Evolutionary conservation across 2,113 vertebrate species (phyloP).

Genomic region (Coryphaenoides rupestris): DNA sequence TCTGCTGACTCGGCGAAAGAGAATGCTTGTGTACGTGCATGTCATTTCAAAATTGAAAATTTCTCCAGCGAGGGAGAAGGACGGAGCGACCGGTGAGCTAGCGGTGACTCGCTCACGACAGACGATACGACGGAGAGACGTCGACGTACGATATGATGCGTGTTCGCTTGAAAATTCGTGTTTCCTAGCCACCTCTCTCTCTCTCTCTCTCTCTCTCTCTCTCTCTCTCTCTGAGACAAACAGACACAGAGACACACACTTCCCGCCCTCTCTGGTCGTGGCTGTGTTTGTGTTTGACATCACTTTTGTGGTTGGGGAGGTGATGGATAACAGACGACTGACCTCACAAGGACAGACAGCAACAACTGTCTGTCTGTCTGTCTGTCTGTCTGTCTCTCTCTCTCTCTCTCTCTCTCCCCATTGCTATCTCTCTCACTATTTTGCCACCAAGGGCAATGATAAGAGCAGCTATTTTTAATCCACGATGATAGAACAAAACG

Average conservation of each 20-base stretch:
- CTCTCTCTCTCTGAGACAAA: neutral
- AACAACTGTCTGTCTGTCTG: constrained; percentile 21
- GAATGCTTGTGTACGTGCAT: too few species aligned
- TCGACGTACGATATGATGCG: too few species aligned
- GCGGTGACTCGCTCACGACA: too few species aligned
- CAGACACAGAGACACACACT: neutral
- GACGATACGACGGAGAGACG: too few species aligned
- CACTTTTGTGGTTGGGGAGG: constrained; percentile 25
- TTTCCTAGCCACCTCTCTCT: too few species aligned
- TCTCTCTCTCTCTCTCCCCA: neutral
- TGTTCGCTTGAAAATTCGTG: too few species aligned
- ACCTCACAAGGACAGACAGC: constrained; percentile 56
- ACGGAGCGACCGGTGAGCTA: too few species aligned
- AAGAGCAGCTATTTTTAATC: constrained; percentile 68
- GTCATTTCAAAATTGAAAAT: too few species aligned
- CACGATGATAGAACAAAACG: constrained; percentile 63
- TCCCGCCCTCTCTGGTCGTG: neutral
- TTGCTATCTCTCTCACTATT: too few species aligned
- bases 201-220: too few species aligned
- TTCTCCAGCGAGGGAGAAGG: too few species aligned
- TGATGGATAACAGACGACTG: constrained; percentile 28
- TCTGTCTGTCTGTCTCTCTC: constrained; percentile 12
- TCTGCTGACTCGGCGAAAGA: too few species aligned
- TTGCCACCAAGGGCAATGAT: constrained; percentile 49
- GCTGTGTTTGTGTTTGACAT: constrained; percentile 35